A percentile compares a stretch with the other conserved stretches of the same genome.
Conservation (phyloP, 2,797 vertebrate species). For the Danio jaintianensis region DNA sequence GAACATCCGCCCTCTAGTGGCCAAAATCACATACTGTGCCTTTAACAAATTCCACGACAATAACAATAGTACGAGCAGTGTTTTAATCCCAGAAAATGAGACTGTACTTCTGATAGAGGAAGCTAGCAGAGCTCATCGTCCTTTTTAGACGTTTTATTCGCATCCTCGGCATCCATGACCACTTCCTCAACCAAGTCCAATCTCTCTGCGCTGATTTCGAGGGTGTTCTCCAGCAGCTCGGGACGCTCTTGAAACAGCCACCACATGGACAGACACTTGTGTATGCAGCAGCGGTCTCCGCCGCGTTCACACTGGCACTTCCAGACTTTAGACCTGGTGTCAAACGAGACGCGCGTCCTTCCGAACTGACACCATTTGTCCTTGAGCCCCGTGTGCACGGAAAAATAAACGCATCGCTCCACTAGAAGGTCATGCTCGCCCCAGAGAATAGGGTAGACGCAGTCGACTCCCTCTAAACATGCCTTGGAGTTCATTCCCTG, state of each 20-base stretch:
- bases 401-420: constrained; percentile 8
- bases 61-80: not conserved
- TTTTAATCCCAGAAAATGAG: not conserved
- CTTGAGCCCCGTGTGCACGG: not conserved
- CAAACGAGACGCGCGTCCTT: constrained; percentile 23
- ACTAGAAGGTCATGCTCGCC: not conserved
- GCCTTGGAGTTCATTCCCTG: not conserved
- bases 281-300: not conserved
- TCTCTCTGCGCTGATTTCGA: not conserved
- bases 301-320: constrained; percentile 9
- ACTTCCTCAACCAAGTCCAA: not conserved
- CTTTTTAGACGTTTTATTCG: not conserved
- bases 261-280: constrained; percentile 17
- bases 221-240: not conserved
- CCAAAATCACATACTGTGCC: too few species aligned
- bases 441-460: constrained; percentile 23
- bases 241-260: constrained; percentile 32
- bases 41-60: not conserved
- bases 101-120: not conserved
- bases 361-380: constrained; percentile 47
- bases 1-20: too few species aligned
- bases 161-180: not conserved
- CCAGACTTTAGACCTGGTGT: constrained; percentile 18
- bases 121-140: not conserved
- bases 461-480: not conserved